Evolutionary conservation across 2,888 invertebrate species (phyloP).

Genomic region (Theodoxus fluviatilis): DNA sequence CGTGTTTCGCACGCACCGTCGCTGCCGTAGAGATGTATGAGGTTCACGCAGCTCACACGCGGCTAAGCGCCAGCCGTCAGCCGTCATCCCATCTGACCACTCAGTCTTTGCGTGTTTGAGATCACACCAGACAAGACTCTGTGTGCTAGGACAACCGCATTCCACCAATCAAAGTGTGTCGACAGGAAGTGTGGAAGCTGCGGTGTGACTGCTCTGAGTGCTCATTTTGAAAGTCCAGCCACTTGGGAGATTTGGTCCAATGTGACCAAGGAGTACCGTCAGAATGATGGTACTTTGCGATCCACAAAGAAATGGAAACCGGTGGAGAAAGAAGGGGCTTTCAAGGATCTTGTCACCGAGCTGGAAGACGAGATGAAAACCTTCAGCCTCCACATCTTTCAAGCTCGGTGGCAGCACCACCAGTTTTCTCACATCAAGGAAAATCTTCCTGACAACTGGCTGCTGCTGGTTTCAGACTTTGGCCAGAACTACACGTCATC

Average conservation of each 20-base stretch:
- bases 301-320: neutral
- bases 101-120: too few species aligned
- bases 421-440: too few species aligned
- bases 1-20: too few species aligned
- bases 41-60: too few species aligned
- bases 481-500: too few species aligned
- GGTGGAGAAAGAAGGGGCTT: neutral
- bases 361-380: neutral
- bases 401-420: too few species aligned
- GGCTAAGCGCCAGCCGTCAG: too few species aligned
- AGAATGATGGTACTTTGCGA: neutral
- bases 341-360: neutral
- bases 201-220: neutral
- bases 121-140: neutral
- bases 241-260: neutral
- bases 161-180: neutral
- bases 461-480: too few species aligned
- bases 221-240: neutral
- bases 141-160: neutral
- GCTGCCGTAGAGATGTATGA: too few species aligned
- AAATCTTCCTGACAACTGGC: too few species aligned
- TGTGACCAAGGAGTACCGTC: neutral
- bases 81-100: too few species aligned
- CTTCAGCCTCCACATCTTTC: slow-evolving; percentile 11
- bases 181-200: slow-evolving; percentile 7